phyloP scores from a whole-genome alignment of 1,140 invertebrate genomes.

The Drosophila ercepeae region DNA sequence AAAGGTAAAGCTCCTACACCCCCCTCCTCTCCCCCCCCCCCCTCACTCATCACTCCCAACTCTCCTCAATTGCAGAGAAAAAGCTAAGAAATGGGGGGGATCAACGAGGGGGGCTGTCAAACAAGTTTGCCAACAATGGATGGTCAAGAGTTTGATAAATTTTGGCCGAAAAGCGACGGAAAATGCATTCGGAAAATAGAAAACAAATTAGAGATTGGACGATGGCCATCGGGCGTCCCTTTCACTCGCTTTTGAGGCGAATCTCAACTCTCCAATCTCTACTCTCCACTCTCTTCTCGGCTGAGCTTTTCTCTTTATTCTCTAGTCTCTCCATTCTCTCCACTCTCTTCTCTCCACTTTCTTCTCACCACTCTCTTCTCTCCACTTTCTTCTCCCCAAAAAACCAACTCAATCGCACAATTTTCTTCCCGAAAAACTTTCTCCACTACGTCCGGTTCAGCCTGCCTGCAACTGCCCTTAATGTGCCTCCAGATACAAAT shows the following conservation, averaged over 20 bases:
- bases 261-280: slow-evolving; percentile 16
- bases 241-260: slow-evolving; percentile 4
- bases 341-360: neutral
- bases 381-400: neutral
- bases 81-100: neutral
- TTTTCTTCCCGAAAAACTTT: slow-evolving; percentile 56
- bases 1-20: no score
- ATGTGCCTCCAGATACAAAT: slow-evolving; percentile 39
- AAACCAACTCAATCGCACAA: no score
- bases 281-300: no score
- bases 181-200: slow-evolving; percentile 44
- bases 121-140: slow-evolving; percentile 50
- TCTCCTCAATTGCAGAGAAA: neutral
- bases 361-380: neutral
- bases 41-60: neutral
- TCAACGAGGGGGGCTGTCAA: slow-evolving; percentile 7
- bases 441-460: slow-evolving; percentile 28
- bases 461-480: slow-evolving; percentile 35
- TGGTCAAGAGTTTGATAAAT: slow-evolving; percentile 47
- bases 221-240: slow-evolving; percentile 10
- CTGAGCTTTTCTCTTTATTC: slow-evolving; percentile 2
- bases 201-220: slow-evolving; percentile 52
- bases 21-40: neutral
- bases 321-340: neutral
- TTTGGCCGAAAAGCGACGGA: slow-evolving; percentile 29